Evolutionary conservation across 1,140 invertebrate species (phyloP).

Genomic region (Oryzaephilus surinamensis): DNA sequence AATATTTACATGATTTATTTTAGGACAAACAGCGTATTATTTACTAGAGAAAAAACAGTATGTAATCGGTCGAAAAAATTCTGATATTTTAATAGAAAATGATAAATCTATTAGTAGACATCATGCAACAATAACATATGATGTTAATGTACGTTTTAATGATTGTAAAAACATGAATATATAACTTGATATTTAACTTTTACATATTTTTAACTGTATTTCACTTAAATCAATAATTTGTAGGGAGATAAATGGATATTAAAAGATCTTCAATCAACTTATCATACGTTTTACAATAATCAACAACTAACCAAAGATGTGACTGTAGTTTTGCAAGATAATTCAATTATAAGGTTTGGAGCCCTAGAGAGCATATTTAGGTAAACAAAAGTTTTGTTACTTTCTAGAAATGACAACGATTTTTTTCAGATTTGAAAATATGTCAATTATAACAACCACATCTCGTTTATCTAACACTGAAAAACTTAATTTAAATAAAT

Average conservation of each 20-base stretch:
- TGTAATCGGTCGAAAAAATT: constrained; percentile 32
- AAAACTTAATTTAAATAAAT: constrained; percentile 3
- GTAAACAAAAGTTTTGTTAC: constrained; percentile 1
- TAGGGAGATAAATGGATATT: constrained; percentile 23
- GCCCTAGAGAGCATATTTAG: constrained; percentile 2
- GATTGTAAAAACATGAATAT: too few relatives aligned
- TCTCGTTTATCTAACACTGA: constrained; percentile 6
- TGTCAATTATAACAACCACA: constrained; percentile 1
- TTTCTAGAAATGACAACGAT: constrained; percentile 28
- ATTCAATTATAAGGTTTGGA: constrained; percentile 7
- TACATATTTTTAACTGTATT: too few relatives aligned
- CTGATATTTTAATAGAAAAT: constrained; percentile 28
- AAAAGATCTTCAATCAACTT: constrained; percentile 37
- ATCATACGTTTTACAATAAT: constrained; percentile 36
- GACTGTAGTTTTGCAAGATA: constrained; percentile 29
- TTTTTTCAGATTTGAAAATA: constrained; percentile 11
- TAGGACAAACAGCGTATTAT: constrained; percentile 5
- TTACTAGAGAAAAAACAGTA: constrained; percentile 20
- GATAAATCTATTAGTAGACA: constrained; percentile 35
- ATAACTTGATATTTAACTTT: too few relatives aligned
- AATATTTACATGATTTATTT: too few relatives aligned
- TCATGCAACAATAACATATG: constrained; percentile 33
- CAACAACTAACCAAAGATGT: constrained; percentile 25
- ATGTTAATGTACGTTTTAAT: constrained; percentile 21
- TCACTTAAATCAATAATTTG: too few relatives aligned